Base-by-base conservation (phyloP, 2,113 vertebrate species). In the Calypte anna region DNA sequence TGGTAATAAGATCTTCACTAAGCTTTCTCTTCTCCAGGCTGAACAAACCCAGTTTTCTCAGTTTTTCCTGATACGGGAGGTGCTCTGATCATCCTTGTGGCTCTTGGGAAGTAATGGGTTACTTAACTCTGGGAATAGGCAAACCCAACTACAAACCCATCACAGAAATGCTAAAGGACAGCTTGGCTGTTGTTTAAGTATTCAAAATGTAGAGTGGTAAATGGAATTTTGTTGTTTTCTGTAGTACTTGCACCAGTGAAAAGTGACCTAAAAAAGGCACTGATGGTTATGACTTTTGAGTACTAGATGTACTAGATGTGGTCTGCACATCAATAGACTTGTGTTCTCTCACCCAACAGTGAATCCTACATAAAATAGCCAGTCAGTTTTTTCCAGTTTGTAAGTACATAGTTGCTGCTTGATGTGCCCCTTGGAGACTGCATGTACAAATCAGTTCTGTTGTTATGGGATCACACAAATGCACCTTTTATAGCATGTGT, bases 401-500 rank as follows among this genome's bases (percentile, higher is more conserved):
- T 25, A 59, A 80, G n/a, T 44, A 5, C 7, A 12, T 25, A 20
- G 20, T 10, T 75, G 19, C 14, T 59, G 16, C 7, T 78, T 61
- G 36, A 11, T 6, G 1, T 51, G 30, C 19, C 15, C 69, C 25
- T 61, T 48, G 72, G 33, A 28, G 58, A 25, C 50, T 57, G 40
- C 2, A 2, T 3, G 2, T 0, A 1, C 0, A 0, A 8, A 53
- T 59, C 14, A 8, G 6, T 62, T 76, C 68, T 76, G 38, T 66
- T 74, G 58, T 7, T 53, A 23, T 25, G 51, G 50, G 63, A 40
- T 61, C 3, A 2, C 55, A 51, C 14, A 46, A 72, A 25, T 27
- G 9, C 5, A 63, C 44, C 10, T 91, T 91, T 57, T 64, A 18
- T 53, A 22, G 31, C 0, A 38, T 25, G 8, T 9, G 1, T 22